A percentile compares a stretch with the other conserved stretches of the same genome.
phyloP scores from a whole-genome alignment of 92 coral and sea anemone species.

The Desmophyllum pertusum region DNA sequence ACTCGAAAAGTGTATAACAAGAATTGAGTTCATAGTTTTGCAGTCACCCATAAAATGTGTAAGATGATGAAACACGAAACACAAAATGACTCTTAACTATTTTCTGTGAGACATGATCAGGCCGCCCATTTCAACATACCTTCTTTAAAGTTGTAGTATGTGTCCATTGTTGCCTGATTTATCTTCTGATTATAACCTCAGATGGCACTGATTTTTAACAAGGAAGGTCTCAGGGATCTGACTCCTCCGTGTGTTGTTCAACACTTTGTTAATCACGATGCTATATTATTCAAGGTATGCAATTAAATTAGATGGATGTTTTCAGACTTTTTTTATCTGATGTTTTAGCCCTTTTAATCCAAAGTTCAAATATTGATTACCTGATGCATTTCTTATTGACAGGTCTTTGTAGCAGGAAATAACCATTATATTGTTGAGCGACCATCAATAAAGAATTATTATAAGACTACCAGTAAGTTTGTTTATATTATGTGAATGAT shows the following conservation, averaged over 20 bases:
- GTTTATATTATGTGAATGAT: not conserved
- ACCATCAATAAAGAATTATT: slow-evolving; percentile 93
- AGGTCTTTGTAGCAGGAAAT: slow-evolving; percentile 97
- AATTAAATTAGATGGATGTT: not conserved
- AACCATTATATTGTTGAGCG: slow-evolving; percentile 84
- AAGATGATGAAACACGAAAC: no score
- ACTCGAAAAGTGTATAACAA: no score
- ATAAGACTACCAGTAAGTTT: slow-evolving; percentile 66
- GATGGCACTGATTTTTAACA: slow-evolving; percentile 93
- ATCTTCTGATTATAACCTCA: slow-evolving; percentile 10
- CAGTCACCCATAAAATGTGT: no score
- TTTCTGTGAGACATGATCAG: no score
- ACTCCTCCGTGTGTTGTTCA: slow-evolving; percentile 95
- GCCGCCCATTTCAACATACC: no score
- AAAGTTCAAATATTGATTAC: not conserved
- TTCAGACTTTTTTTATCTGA: not conserved
- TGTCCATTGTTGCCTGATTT: not conserved
- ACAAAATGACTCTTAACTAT: not conserved
- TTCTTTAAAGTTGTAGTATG: not conserved
- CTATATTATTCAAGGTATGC: slow-evolving; percentile 85
- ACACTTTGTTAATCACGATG: slow-evolving; percentile 95
- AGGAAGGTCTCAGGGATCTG: slow-evolving; percentile 85
- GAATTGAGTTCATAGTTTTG: no score
- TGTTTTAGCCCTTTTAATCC: not conserved
- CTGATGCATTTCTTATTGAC: not conserved